These are phyloP conservation scores for Zophobas atratus DNA, from an alignment of 1,140 invertebrate species.

Conservation along the genomic window DNA sequence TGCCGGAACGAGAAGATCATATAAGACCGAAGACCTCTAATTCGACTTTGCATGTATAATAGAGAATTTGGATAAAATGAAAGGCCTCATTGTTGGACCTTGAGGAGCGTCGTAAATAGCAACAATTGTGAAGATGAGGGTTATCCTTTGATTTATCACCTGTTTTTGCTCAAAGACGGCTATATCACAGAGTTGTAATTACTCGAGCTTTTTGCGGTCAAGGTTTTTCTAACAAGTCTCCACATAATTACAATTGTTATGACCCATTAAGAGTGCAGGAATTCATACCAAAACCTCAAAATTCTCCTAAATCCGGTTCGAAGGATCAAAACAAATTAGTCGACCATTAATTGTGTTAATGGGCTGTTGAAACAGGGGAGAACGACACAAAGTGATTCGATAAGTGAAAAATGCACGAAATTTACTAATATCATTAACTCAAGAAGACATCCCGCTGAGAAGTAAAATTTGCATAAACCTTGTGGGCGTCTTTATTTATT, in stretches of 20 bases:
- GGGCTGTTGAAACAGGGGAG: not conserved
- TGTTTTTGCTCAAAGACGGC: conserved; percentile 17
- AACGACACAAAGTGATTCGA: not conserved
- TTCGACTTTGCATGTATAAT: conserved; percentile 6
- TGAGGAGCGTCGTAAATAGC: conserved; percentile 21
- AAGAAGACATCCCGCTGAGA: conserved; percentile 42
- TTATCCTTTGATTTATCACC: conserved; percentile 43
- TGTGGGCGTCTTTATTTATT: conserved; percentile 51
- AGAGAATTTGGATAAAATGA: conserved; percentile 23
- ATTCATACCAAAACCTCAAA: conserved; percentile 27
- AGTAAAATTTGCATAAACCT: conserved; percentile 50
- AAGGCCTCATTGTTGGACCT: conserved; percentile 9
- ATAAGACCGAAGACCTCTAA: not conserved
- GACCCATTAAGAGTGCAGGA: conserved; percentile 11
- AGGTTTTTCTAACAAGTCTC: conserved; percentile 37
- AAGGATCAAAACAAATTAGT: not conserved
- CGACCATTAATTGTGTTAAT: conserved; percentile 12
- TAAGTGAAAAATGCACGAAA: conserved; percentile 34
- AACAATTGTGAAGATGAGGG: conserved; percentile 35
- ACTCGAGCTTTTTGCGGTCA: conserved; percentile 29
- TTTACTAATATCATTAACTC: conserved; percentile 40
- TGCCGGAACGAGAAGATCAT: not conserved
- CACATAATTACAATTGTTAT: conserved; percentile 26
- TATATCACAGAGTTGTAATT: conserved; percentile 28
- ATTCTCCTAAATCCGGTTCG: conserved; percentile 28